Percentiles rank a stretch among this genome's conserved stretches.
Evolutionary conservation across 2,888 invertebrate species (phyloP).

Genomic region (Andrena fulva): DNA sequence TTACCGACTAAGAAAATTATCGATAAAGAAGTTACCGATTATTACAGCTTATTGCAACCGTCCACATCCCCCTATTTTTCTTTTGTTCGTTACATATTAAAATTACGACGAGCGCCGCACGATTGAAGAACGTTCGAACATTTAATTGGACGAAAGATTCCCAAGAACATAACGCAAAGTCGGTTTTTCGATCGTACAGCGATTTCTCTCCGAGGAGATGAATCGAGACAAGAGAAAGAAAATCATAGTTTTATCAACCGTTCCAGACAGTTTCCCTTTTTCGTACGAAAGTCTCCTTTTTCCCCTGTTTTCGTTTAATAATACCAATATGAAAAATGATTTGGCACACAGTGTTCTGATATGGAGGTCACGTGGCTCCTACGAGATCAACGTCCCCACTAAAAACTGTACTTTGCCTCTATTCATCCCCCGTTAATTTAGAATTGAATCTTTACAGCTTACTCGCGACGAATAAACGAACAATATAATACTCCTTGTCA

Average conservation of each 20-base stretch:
- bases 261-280: neutral
- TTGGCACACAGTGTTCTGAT: constrained; percentile 66
- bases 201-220: constrained; percentile 12
- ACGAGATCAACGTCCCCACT: constrained; percentile 7
- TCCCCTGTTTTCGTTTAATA: neutral
- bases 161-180: neutral
- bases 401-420: constrained; percentile 27
- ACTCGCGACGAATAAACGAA: constrained; percentile 41
- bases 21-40: constrained; percentile 4
- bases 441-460: constrained; percentile 60
- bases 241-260: neutral
- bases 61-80: constrained; percentile 35
- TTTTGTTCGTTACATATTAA: constrained; percentile 41
- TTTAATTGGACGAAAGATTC: neutral
- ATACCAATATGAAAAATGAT: constrained; percentile 52
- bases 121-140: constrained; percentile 15
- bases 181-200: constrained; percentile 30
- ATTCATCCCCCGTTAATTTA: constrained; percentile 57
- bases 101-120: constrained; percentile 41
- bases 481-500: constrained; percentile 37
- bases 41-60: constrained; percentile 54
- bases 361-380: constrained; percentile 7
- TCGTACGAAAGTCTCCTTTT: neutral
- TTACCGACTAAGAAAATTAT: no score
- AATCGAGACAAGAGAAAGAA: constrained; percentile 43